Percentiles rank a stretch among this genome's conserved stretches.
These are phyloP conservation scores for Chirona hameri DNA, from an alignment of 2,888 invertebrate genomes.

Conservation along the genomic window DNA sequence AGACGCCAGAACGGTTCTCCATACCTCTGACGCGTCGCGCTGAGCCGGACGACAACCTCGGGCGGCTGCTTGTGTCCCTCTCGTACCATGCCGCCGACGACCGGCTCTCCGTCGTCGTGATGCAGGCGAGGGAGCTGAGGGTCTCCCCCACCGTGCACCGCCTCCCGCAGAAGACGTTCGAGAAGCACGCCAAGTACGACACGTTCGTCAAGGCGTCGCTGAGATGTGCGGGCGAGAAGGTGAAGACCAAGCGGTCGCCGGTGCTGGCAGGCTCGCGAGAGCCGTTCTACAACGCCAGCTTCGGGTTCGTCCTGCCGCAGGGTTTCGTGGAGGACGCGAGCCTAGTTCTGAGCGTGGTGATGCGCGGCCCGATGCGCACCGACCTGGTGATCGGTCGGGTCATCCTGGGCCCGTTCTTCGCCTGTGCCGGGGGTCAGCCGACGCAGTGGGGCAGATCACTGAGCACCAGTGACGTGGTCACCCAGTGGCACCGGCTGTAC, in stretches of 20 bases:
- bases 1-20: slow-evolving; percentile 38
- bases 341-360: slow-evolving; percentile 43
- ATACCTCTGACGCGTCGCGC: slow-evolving; percentile 36
- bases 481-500: slow-evolving; percentile 42
- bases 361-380: slow-evolving; percentile 41
- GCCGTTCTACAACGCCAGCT: slow-evolving; percentile 40
- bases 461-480: slow-evolving; percentile 40
- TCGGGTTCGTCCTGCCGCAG: slow-evolving; percentile 42
- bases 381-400: slow-evolving; percentile 43
- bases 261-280: slow-evolving; percentile 40
- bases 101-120: slow-evolving; percentile 42
- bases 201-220: slow-evolving; percentile 44
- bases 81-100: slow-evolving; percentile 41
- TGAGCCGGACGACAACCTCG: slow-evolving; percentile 41
- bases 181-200: slow-evolving; percentile 37
- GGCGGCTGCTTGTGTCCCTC: slow-evolving; percentile 42
- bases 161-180: neutral
- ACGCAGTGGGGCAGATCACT: slow-evolving; percentile 45
- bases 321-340: slow-evolving; percentile 42
- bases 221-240: slow-evolving; percentile 43
- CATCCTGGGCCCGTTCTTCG: slow-evolving; percentile 44
- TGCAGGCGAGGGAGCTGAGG: slow-evolving; percentile 40
- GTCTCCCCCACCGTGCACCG: neutral
- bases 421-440: slow-evolving; percentile 41
- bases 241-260: slow-evolving; percentile 42